Conservation (phyloP, 1,140 invertebrate genomes). For the Leucophenga varia region DNA sequence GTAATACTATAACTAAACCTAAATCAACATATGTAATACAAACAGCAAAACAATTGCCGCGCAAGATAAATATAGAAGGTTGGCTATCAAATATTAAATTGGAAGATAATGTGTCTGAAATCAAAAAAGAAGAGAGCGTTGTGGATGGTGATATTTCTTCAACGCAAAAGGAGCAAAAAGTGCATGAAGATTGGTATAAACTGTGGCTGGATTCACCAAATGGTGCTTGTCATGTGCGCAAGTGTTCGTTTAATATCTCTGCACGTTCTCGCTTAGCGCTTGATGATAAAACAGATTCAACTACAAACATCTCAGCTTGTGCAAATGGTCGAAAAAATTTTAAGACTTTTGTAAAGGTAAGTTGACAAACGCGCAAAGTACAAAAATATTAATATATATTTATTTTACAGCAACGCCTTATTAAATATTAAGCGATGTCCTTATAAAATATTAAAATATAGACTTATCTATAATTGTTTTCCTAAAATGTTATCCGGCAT, state of each 20-base stretch:
- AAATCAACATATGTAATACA: conserved; percentile 31
- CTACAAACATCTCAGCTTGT: conserved; percentile 3
- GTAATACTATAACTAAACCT: too few species aligned
- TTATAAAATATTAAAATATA: too few species aligned
- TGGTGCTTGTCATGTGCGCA: conserved; percentile 30
- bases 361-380: too few species aligned
- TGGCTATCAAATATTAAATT: conserved; percentile 34
- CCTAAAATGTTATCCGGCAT: conserved; percentile 7
- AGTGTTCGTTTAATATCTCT: conserved; percentile 23
- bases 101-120: neutral
- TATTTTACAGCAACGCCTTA: conserved; percentile 15
- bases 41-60: conserved; percentile 20
- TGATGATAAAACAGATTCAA: conserved; percentile 18
- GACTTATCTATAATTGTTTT: conserved; percentile 1
- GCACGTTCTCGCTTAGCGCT: conserved; percentile 4
- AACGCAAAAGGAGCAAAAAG: neutral
- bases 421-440: conserved; percentile 23
- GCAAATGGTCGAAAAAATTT: conserved; percentile 34
- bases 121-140: conserved; percentile 8
- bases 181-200: neutral
- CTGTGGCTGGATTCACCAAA: conserved; percentile 26
- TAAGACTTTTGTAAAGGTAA: conserved; percentile 43
- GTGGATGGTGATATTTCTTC: neutral
- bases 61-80: conserved; percentile 26
- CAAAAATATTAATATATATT: too few species aligned